phyloP scores from a whole-genome alignment of 2,113 vertebrate species.

The Apteryx owenii region DNA sequence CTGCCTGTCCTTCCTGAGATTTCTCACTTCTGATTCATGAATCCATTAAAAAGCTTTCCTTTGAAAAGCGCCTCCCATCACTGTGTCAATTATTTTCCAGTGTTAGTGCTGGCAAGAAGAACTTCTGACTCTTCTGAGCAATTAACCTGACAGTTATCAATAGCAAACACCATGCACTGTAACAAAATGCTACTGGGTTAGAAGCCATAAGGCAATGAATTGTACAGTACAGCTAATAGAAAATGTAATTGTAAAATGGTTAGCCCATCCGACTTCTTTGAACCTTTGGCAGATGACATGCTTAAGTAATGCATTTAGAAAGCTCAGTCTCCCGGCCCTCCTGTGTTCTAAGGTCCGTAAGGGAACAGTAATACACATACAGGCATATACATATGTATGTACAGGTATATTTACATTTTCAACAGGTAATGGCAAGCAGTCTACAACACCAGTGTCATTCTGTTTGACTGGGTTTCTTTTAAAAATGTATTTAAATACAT shows the following conservation, averaged over 20 bases:
- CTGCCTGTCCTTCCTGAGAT: not conserved
- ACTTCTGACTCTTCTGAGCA: not conserved
- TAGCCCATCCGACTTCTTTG: not conserved
- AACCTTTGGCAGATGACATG: rapidly evolving
- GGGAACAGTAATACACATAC: not conserved
- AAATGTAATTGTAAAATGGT: not conserved
- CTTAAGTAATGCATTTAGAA: not conserved
- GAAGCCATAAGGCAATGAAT: not conserved
- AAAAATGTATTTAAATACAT: not conserved
- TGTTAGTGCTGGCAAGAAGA: not conserved
- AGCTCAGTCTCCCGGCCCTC: rapidly evolving
- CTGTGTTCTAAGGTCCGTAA: rapidly evolving
- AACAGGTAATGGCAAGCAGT: not conserved
- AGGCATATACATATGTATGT: rapidly evolving
- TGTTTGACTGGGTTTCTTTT: not conserved
- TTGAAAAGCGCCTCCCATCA: not conserved
- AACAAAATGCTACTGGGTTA: rapidly evolving
- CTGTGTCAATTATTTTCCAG: not conserved
- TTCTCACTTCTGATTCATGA: not conserved
- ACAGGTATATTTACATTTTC: not conserved
- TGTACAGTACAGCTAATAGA: not conserved
- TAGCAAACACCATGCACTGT: not conserved
- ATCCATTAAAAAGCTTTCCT: not conserved
- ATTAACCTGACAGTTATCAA: not conserved
- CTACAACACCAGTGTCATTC: not conserved